Percentiles rank a stretch among this genome's conserved stretches.
phyloP scores from a whole-genome alignment of 2,888 invertebrate genomes.

The Alcis repandata region DNA sequence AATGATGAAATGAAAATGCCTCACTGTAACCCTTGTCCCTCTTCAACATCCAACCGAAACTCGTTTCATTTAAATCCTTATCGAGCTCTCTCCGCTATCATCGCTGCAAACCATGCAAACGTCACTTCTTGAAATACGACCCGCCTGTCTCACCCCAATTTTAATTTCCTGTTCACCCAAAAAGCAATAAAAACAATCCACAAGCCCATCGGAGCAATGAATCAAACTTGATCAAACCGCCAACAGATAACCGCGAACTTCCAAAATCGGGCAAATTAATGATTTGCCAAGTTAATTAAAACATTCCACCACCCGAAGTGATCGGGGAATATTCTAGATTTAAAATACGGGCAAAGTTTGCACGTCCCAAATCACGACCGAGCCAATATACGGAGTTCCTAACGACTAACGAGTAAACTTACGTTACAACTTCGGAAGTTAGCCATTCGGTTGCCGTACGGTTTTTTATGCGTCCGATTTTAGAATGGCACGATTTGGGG shows the following conservation, averaged over 20 bases:
- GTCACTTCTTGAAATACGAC: slow-evolving; percentile 13
- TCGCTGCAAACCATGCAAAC: slow-evolving; percentile 6
- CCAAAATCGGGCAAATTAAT: slow-evolving; percentile 70
- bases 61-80: neutral
- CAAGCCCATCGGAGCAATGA: slow-evolving; percentile 35
- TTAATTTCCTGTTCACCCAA: slow-evolving; percentile 32
- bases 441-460: slow-evolving; percentile 49
- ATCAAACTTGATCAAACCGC: slow-evolving; percentile 48
- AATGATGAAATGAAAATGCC: no score
- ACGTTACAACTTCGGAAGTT: slow-evolving; percentile 50
- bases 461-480: slow-evolving; percentile 52
- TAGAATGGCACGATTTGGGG: slow-evolving; percentile 40
- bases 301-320: slow-evolving; percentile 59
- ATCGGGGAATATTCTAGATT: slow-evolving; percentile 50
- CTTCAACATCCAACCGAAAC: no score
- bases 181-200: slow-evolving; percentile 36
- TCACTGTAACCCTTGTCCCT: no score
- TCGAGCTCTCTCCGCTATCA: neutral
- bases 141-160: slow-evolving; percentile 10
- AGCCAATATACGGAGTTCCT: slow-evolving; percentile 51
- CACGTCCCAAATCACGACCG: slow-evolving; percentile 49
- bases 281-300: slow-evolving; percentile 76
- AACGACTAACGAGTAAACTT: slow-evolving; percentile 56
- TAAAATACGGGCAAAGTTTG: slow-evolving; percentile 57
- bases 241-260: slow-evolving; percentile 50